Evolutionary conservation across 2,888 invertebrate species (phyloP), one percentile per base, ranked within the genome.

Genomic region (Abrostola triplasia): DNA sequence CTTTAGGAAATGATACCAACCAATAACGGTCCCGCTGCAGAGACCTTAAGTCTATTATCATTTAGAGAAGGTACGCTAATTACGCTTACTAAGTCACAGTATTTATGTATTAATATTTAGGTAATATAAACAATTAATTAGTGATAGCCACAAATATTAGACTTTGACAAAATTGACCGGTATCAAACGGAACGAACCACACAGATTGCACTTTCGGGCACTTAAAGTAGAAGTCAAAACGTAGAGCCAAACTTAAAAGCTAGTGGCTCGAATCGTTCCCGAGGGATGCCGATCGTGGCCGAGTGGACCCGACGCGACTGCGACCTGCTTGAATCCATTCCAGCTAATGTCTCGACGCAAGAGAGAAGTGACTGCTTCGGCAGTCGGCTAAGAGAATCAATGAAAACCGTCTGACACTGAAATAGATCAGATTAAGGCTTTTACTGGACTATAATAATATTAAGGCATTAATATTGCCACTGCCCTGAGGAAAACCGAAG

Each of bases 191-290:
- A 85, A 70, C 66, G 65, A 35, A 81, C 71, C 76, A 71, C 58
- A 64, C 57, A 76, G 83, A 88, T 84, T 86, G 86, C 88, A 86
- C 88, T 87, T 88, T 86, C 83, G 82, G 82, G 84, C 84, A 86
- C 86, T 89, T 85, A 86, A 81, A 84, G 77, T 81, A 73, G 71
- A 84, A 88, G 87, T 88, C 84, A 82, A 86, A 88, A 87, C 82
- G 84, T 82, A 81, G 79, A 83, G 81, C 73, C 71, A 79, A 85
- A 87, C 86, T 88, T 88, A 87, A 88, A 88, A 87, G 86, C 85
- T 76, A 83, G 79, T 76, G 79, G 79, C 81, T 83, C 76, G 78
- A 85, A 88, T 88, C 82, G 85, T 81, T 81, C 89, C 82, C 84
- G 56, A 55, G 85, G 79, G 87, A 76, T 53, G 36, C 64, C 75